Conservation (phyloP, 2,797 vertebrate genomes). For the Gallinago solitaria region DNA sequence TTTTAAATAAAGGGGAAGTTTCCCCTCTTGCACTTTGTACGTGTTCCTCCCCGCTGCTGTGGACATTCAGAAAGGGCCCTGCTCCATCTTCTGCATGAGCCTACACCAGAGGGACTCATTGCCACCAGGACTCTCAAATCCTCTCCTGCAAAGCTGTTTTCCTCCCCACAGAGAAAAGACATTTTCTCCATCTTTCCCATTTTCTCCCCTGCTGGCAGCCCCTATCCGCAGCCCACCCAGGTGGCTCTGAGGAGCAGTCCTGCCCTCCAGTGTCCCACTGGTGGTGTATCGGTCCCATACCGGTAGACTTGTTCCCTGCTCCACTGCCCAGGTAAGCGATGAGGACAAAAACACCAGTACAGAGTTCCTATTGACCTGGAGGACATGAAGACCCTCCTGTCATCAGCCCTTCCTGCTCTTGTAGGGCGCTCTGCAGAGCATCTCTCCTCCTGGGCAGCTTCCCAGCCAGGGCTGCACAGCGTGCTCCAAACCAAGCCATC, state of each 20-base stretch:
- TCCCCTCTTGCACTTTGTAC: not conserved
- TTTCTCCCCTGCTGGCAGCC: not conserved
- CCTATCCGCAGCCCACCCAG: not conserved
- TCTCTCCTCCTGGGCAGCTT: not conserved
- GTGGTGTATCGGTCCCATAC: accelerated
- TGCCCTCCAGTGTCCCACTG: not conserved
- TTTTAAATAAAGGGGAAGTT: not conserved
- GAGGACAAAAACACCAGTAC: not conserved
- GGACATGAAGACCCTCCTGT: not conserved
- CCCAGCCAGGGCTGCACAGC: not conserved
- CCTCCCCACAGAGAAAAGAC: not conserved
- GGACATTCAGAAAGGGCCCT: not conserved
- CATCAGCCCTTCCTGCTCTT: accelerated
- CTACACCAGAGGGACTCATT: accelerated
- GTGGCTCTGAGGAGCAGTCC: not conserved
- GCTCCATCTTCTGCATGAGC: not conserved
- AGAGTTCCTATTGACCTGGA: not conserved
- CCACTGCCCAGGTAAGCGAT: accelerated
- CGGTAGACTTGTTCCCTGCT: not conserved
- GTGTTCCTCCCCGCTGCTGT: not conserved
- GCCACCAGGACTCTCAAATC: not conserved
- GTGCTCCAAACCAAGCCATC: accelerated
- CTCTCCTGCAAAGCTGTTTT: not conserved
- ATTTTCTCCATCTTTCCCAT: not conserved
- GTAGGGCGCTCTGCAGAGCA: accelerated